phyloP scores from a whole-genome alignment of 1,140 invertebrate genomes.

The Bathynomus jamesi region DNA sequence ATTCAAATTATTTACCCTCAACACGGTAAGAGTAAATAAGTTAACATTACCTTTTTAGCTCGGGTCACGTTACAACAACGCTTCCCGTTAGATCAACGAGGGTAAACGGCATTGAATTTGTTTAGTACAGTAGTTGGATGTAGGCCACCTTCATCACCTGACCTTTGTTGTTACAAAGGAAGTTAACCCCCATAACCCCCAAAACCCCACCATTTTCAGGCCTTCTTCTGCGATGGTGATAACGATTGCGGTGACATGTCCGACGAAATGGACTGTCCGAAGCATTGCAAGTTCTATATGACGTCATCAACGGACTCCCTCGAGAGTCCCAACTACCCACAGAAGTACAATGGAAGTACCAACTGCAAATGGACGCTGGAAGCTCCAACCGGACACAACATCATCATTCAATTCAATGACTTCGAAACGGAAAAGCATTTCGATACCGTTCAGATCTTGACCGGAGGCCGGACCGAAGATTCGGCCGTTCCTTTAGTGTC shows the following conservation, averaged over 20 bases:
- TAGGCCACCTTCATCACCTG: no score
- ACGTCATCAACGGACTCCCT: conserved; percentile 87
- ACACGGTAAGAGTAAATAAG: no score
- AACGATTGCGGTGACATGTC: conserved; percentile 87
- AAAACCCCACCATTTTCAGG: no score
- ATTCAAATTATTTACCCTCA: no score
- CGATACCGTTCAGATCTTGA: conserved; percentile 90
- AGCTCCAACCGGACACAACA: conserved; percentile 88
- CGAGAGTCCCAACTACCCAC: conserved; percentile 87
- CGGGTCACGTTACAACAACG: no score
- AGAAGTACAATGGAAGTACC: conserved; percentile 77
- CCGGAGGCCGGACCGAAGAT: conserved; percentile 88
- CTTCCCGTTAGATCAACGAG: no score
- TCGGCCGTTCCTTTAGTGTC: conserved; percentile 84
- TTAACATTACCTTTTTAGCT: no score
- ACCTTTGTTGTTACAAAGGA: no score
- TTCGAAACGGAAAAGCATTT: conserved; percentile 95
- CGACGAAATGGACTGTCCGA: conserved; percentile 82
- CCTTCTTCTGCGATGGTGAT: conserved; percentile 83
- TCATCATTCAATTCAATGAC: conserved; percentile 88
- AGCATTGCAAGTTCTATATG: conserved; percentile 83
- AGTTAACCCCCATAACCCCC: no score
- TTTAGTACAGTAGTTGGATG: no score
- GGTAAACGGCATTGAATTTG: no score
- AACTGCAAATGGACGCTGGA: conserved; percentile 97